Base-by-base conservation (phyloP, 2,113 vertebrate species). In the Etheostoma cragini region DNA sequence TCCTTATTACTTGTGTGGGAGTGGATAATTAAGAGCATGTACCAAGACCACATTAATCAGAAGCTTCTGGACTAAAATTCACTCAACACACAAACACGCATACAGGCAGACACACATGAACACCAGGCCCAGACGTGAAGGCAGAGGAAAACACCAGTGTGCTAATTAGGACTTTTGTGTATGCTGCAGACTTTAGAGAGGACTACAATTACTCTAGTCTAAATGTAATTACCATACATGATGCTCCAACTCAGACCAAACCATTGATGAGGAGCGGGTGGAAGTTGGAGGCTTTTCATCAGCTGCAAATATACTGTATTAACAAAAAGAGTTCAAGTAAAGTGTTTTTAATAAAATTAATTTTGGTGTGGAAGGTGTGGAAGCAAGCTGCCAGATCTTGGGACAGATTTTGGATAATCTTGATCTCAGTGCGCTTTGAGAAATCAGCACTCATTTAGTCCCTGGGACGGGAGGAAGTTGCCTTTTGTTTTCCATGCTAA, bases 1-100 rank as follows among this genome's bases (percentile, higher is more conserved):
- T 74, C 38, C 38, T 82, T 67, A 57, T 35, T 73, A 60, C 42
- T 61, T 50, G 11, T 54, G 45, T 50, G 5, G 30, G 35, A 76
- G 60, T 12, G 50, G 49, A 47, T 47, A 12, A 70, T 56, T 17
- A 71, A 46, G 30, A 57, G 50, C 33, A 50, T 62, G 15, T 30
- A 76, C 77, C 11, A 72, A 79, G 88, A 62, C 60, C 78, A 84
- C 81, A 78, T 80, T 66, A 75, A 22, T 82, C 60, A 65, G 61
- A 80, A 16, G 5, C 35, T 50, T 62, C 42, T 71, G 15, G 6
- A 16, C 1, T 52, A 13, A 74, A 77, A 6, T 70, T 75, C 24
- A 33, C 24, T 57, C n/a, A 16, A 46, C 33, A 22, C 76, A 82
- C 46, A 71, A 71, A 60, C 60, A 73, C 60, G 63, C 26, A 46